Base-by-base conservation (phyloP, 2,797 vertebrate genomes). In the Pseudochirops corinnae region DNA sequence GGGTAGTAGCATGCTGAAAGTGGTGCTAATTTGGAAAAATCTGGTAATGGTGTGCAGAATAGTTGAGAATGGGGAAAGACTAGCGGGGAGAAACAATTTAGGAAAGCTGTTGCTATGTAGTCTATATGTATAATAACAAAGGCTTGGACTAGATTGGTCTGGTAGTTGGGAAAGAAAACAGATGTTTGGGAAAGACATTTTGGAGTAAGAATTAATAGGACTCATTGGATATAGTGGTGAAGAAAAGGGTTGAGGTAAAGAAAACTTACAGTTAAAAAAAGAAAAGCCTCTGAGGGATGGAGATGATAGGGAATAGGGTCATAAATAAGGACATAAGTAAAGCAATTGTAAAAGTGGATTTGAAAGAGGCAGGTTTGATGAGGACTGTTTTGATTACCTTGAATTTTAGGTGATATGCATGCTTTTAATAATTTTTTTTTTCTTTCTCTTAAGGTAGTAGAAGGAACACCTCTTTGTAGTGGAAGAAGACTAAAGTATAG, bases 401-500 rank as follows among this genome's bases (percentile, higher is more conserved):
- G 92, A 94, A 93, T 55, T 92, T 50, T 93, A 55, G 90, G 57
- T 95, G 62, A 21, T 92, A 28, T 94, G 50, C 58, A 91, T 95
- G 39, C 21, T 94, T 94, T 33, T 94, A 93, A 92, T 57, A 94
- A 95, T n/a, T 74, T 29, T 90, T 92, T 92, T 97, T 97, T n/a
- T 91, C 58, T 94, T 95, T 95, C 62, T 97, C 95, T 98, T n/a
- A 94, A 99, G 99, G 98, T 99, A 97, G 99, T 99, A 57, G 99
- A 99, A 96, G 99, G 99, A 92, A 98, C 99, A 96, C 99, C 99
- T 0, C 99, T 99, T 97, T 98, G 97, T 87, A 99, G 98, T 97
- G 99, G 99, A 39, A 98, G 98, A 97, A 99, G 97, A 87, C 98
- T 99, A 95, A 99, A 99, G 94, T 99, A 99, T 98, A 99, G 99